Percentiles rank a stretch among this genome's conserved stretches.
Conservation (phyloP, 1,140 invertebrate species). For the Ostrea denselamellosa region DNA sequence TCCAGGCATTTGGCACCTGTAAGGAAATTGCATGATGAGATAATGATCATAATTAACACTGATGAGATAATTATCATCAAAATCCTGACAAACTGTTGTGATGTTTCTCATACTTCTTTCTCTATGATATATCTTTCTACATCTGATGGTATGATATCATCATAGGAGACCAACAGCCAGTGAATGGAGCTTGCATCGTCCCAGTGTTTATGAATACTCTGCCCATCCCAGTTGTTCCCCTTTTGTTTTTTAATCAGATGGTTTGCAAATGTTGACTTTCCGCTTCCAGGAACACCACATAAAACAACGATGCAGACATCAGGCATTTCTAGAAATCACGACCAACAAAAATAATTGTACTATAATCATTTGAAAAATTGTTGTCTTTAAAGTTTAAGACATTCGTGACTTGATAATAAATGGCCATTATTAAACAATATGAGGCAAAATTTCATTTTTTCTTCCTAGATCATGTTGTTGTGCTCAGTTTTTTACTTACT, state of each 20-base stretch:
- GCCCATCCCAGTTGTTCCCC: neutral
- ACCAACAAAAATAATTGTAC: neutral
- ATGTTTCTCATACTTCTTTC: neutral
- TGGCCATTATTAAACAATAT: too few relatives aligned
- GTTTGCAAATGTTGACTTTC: slow-evolving; percentile 49
- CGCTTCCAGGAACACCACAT: slow-evolving; percentile 52
- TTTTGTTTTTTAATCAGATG: neutral
- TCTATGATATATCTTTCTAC: neutral
- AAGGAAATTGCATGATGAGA: neutral
- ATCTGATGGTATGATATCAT: neutral
- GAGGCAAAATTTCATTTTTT: too few relatives aligned
- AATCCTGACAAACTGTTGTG: neutral
- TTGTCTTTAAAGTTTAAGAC: too few relatives aligned
- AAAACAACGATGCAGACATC: slow-evolving; percentile 48
- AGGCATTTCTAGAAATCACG: neutral
- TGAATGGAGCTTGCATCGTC: neutral
- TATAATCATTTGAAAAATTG: neutral
- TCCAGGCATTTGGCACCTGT: slow-evolving; percentile 61
- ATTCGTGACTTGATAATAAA: too few relatives aligned
- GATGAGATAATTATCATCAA: too few relatives aligned
- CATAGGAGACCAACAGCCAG: slow-evolving; percentile 14
- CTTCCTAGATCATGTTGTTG: too few relatives aligned
- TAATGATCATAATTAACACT: neutral
- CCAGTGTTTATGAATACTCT: neutral
- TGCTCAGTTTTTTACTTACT: too few relatives aligned